Conservation (phyloP, 2,888 invertebrate species). For the Meteorus cinctellus region DNA sequence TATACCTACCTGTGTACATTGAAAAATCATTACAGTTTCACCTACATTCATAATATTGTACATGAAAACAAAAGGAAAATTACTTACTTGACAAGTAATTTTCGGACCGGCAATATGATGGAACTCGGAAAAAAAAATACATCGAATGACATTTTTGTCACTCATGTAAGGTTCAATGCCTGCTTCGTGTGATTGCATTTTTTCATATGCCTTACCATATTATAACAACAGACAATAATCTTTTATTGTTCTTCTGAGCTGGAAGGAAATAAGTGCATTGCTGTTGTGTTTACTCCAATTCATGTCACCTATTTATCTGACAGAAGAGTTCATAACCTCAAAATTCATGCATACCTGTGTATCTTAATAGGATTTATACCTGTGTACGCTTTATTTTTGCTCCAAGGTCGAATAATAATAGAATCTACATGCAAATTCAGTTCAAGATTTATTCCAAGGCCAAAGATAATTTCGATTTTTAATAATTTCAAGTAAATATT, state of each 20-base stretch:
- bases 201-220: not conserved
- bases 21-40: too few relatives aligned
- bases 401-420: too few relatives aligned
- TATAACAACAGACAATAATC: not conserved
- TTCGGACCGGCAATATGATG: slow-evolving; percentile 87
- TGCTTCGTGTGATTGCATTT: not conserved
- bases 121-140: slow-evolving; percentile 87
- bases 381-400: too few relatives aligned
- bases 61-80: not conserved
- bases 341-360: not conserved
- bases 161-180: slow-evolving; percentile 73
- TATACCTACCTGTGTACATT: too few relatives aligned
- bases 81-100: slow-evolving; percentile 86
- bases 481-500: too few relatives aligned
- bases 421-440: too few relatives aligned
- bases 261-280: not conserved
- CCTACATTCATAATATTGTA: too few relatives aligned
- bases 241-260: not conserved
- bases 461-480: too few relatives aligned
- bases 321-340: not conserved
- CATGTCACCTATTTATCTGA: not conserved
- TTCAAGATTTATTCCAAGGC: too few relatives aligned
- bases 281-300: not conserved
- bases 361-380: not conserved
- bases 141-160: slow-evolving; percentile 84